Conservation (phyloP, 2,888 invertebrate genomes). For the Drosophila melanosoma region DNA sequence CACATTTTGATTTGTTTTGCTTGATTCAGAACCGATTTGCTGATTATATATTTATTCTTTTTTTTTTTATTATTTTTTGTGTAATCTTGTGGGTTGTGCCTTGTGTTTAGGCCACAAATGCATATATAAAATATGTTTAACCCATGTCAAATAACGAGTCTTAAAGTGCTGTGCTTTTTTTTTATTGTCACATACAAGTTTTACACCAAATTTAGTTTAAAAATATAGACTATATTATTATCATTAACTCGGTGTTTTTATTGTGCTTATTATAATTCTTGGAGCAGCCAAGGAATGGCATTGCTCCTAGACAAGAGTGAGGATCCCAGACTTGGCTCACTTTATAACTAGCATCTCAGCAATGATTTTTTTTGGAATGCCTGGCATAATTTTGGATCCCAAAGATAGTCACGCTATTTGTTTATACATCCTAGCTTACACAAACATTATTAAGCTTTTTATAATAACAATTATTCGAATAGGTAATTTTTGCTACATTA, state of each 20-base stretch:
- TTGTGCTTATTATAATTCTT: too few species aligned
- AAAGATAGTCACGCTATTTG: neutral
- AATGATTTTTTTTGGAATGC: too few species aligned
- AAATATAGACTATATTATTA: too few species aligned
- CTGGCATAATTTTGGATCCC: too few species aligned
- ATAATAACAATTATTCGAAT: neutral
- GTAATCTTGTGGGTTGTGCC: slow-evolving; percentile 58
- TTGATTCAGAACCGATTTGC: slow-evolving; percentile 36
- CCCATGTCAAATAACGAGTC: slow-evolving; percentile 22
- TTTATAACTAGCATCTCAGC: too few species aligned
- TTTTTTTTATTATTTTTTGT: slow-evolving; percentile 22
- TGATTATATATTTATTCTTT: slow-evolving; percentile 31
- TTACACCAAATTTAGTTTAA: neutral
- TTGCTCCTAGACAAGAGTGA: neutral
- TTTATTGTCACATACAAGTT: too few species aligned
- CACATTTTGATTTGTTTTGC: slow-evolving; percentile 70
- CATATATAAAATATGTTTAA: slow-evolving; percentile 56
- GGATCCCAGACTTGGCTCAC: too few species aligned
- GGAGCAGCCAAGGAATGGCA: too few species aligned
- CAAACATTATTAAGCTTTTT: neutral
- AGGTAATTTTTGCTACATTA: neutral
- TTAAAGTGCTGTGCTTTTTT: neutral
- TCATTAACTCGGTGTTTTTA: too few species aligned
- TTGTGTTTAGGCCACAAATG: slow-evolving; percentile 64
- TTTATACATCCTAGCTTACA: neutral